Percentiles rank a stretch among this genome's conserved stretches.
Conservation (phyloP, 1,140 invertebrate species). For the Drosophila murphyi region DNA sequence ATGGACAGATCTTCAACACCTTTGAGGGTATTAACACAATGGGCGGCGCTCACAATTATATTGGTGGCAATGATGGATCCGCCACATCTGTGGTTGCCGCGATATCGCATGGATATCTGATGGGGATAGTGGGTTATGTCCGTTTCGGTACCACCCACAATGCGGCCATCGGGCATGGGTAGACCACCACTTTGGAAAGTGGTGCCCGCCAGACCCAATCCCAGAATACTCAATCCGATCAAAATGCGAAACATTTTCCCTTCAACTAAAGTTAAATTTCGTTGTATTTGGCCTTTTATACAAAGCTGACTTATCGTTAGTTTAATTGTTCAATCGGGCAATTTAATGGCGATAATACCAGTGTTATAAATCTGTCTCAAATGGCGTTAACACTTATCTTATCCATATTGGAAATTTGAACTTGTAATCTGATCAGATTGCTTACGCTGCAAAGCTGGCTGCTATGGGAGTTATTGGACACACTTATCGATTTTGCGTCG, state of each 20-base stretch:
- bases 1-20: conserved; percentile 53
- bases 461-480: neutral
- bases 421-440: neutral
- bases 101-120: conserved; percentile 71
- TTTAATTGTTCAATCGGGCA: neutral
- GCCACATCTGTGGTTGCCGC: conserved; percentile 85
- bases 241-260: conserved; percentile 63
- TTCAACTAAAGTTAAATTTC: conserved; percentile 38
- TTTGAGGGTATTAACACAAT: conserved; percentile 84
- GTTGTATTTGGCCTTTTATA: conserved; percentile 19
- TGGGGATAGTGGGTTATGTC: conserved; percentile 66
- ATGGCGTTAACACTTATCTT: conserved; percentile 33
- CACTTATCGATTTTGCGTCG: neutral
- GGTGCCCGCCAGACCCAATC: conserved; percentile 43
- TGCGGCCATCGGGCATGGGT: conserved; percentile 71
- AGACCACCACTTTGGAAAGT: conserved; percentile 33
- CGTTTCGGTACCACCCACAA: conserved; percentile 66
- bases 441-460: neutral
- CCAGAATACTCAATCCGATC: conserved; percentile 45
- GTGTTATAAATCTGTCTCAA: conserved; percentile 22
- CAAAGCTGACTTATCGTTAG: neutral
- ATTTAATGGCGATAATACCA: conserved; percentile 18
- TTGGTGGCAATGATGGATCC: conserved; percentile 84
- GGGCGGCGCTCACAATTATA: conserved; percentile 86
- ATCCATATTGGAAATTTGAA: conserved; percentile 10